phyloP scores from a whole-genome alignment of 2,113 vertebrate species.

The Alouatta palliata region DNA sequence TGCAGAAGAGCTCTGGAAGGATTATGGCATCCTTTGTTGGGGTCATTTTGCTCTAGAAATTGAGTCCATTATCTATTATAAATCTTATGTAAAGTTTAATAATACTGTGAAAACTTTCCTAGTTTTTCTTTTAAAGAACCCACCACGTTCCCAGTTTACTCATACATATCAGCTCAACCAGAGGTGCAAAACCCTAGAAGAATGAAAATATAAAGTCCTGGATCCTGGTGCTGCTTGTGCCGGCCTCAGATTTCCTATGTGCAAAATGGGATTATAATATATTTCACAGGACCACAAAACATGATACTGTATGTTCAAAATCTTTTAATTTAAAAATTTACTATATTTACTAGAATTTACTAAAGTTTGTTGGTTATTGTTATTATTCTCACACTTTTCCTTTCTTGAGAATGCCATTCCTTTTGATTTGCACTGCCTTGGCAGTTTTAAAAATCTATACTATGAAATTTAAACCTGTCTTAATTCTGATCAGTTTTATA shows the following conservation, averaged over 20 bases:
- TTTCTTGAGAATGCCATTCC: not conserved
- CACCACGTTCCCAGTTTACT: not conserved
- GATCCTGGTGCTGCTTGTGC: not conserved
- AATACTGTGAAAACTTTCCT: not conserved
- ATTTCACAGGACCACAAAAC: not conserved
- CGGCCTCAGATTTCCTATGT: not conserved
- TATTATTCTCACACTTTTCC: not conserved
- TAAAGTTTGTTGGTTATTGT: not conserved
- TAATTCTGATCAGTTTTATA: not conserved
- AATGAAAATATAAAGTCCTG: not conserved
- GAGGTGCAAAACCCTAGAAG: not conserved
- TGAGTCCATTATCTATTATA: not conserved
- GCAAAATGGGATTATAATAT: not conserved
- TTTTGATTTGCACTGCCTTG: not conserved
- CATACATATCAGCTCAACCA: not conserved
- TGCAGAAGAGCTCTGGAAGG: not conserved
- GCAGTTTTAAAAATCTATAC: not conserved
- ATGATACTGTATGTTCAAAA: conserved; percentile 2
- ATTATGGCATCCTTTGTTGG: not conserved
- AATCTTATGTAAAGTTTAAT: not conserved
- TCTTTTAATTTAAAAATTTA: not conserved
- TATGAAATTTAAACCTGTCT: conserved; percentile 10
- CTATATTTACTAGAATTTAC: too few species aligned
- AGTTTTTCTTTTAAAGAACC: not conserved
- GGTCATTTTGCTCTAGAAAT: not conserved